Percentiles rank a stretch among this genome's conserved stretches.
Evolutionary conservation across 2,113 vertebrate species (phyloP).

Genomic region (Ictidomys tridecemlineatus): DNA sequence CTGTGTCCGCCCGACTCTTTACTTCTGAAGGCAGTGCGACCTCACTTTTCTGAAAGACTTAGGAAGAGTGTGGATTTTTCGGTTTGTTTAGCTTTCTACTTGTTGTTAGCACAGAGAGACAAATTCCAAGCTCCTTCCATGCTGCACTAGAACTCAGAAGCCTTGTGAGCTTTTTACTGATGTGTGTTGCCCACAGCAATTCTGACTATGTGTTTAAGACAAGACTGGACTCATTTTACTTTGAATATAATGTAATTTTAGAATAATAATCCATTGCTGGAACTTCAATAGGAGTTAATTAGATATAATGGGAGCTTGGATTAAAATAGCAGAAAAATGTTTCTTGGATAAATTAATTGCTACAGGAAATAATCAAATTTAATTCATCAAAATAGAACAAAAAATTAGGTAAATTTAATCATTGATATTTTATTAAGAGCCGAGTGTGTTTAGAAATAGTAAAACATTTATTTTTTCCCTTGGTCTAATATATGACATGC

Average conservation of each 20-base stretch:
- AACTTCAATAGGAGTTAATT: conserved; percentile 29
- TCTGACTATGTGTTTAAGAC: not conserved
- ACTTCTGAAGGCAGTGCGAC: not conserved
- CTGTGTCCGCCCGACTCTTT: not conserved
- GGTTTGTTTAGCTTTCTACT: not conserved
- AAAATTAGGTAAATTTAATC: conserved; percentile 63
- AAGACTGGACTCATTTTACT: not conserved
- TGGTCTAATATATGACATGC: not conserved
- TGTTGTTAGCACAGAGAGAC: not conserved
- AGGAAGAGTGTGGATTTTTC: not conserved
- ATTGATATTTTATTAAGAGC: conserved; percentile 56
- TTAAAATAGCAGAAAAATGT: conserved; percentile 56
- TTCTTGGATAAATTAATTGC: conserved; percentile 64
- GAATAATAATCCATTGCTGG: not conserved
- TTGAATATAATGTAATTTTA: not conserved
- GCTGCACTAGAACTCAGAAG: not conserved
- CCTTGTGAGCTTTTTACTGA: not conserved
- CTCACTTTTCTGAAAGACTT: not conserved
- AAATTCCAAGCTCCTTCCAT: not conserved
- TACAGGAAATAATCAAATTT: conserved; percentile 63
- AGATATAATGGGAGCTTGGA: conserved; percentile 6
- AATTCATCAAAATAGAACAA: conserved; percentile 68
- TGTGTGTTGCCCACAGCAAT: not conserved
- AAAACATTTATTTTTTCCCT: conserved; percentile 45
- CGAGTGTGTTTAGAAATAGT: conserved; percentile 12